These are phyloP conservation scores for Brevipalpus yothersi DNA, from an alignment of 1,140 invertebrate species.

Conservation along the genomic window DNA sequence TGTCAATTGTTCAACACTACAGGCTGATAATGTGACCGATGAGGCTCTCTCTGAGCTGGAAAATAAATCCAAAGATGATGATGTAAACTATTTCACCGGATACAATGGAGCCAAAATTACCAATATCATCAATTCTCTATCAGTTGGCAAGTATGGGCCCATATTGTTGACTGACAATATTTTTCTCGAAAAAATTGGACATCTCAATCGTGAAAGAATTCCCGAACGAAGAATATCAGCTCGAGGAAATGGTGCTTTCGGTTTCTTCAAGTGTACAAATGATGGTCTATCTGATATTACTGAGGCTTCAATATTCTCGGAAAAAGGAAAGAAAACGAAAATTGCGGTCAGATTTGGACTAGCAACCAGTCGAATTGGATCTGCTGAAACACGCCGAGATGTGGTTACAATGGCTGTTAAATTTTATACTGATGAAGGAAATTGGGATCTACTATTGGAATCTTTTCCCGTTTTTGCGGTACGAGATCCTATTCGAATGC, in stretches of 20 bases:
- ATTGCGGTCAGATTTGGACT: conserved; percentile 58
- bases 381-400: conserved; percentile 65
- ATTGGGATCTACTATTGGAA: conserved; percentile 91
- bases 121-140: conserved; percentile 46
- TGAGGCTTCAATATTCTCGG: conserved; percentile 55
- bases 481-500: conserved; percentile 70
- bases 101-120: conserved; percentile 43
- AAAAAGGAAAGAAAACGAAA: conserved; percentile 56
- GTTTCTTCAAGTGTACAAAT: conserved; percentile 82
- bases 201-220: conserved; percentile 73
- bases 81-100: not conserved
- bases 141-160: conserved; percentile 65
- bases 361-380: conserved; percentile 66
- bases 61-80: too few relatives aligned
- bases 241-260: conserved; percentile 86
- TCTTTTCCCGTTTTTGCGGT: conserved; percentile 93
- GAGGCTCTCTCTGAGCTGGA: too few relatives aligned
- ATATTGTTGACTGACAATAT: conserved; percentile 59
- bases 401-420: conserved; percentile 81
- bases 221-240: conserved; percentile 93
- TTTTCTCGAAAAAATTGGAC: conserved; percentile 63
- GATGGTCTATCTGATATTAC: conserved; percentile 53
- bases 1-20: too few relatives aligned
- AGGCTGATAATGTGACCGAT: too few relatives aligned
- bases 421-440: conserved; percentile 85